These are phyloP conservation scores for Megalurothrips usitatus DNA, from an alignment of 2,888 invertebrate genomes.

Conservation along the genomic window DNA sequence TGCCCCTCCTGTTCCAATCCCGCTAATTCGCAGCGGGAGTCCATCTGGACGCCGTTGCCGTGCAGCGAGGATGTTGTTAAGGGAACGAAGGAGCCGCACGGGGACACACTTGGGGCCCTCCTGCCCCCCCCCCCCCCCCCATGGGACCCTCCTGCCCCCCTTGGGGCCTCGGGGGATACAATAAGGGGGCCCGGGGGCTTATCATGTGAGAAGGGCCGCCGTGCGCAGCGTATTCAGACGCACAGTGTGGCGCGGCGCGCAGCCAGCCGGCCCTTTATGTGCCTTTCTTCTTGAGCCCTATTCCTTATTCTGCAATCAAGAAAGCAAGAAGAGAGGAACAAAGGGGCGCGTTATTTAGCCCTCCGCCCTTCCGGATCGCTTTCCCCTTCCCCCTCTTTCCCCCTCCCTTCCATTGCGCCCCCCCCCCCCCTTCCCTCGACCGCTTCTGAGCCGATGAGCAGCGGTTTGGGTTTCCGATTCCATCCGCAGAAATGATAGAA, in stretches of 20 bases:
- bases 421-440: neutral
- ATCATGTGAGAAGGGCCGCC: neutral
- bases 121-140: neutral
- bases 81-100: no score
- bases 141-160: neutral
- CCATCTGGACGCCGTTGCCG: no score
- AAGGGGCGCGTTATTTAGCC: slow-evolving; percentile 15
- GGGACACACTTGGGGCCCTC: neutral
- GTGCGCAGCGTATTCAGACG: neutral
- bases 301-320: slow-evolving; percentile 26
- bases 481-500: slow-evolving; percentile 1
- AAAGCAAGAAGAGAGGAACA: neutral
- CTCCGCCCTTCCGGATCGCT: neutral
- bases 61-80: no score
- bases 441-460: neutral
- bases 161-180: neutral
- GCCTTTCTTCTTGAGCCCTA: neutral
- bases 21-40: no score
- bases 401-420: neutral
- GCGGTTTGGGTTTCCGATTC: neutral
- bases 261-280: slow-evolving; percentile 12
- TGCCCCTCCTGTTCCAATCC: no score
- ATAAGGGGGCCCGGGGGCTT: neutral
- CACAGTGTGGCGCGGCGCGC: neutral
- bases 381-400: neutral